A percentile compares a stretch with the other conserved stretches of the same genome.
These are phyloP conservation scores for Heliothis subflexa DNA, from an alignment of 1,140 invertebrate genomes.

Conservation along the genomic window DNA sequence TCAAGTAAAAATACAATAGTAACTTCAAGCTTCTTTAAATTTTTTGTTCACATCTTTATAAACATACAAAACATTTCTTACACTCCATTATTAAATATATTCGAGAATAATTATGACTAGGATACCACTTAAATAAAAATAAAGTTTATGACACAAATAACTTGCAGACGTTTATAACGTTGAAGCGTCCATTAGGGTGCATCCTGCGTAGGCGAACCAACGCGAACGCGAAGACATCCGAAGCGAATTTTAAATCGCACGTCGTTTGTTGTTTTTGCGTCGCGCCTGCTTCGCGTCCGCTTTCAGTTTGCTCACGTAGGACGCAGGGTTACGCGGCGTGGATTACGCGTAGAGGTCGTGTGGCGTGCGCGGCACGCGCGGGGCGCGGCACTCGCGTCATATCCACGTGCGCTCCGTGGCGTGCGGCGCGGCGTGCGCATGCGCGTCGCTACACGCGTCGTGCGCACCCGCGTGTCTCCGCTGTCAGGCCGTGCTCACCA, in stretches of 20 bases:
- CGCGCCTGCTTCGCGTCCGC: too few relatives aligned
- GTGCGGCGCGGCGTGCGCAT: slow-evolving; percentile 47
- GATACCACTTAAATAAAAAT: slow-evolving; percentile 11
- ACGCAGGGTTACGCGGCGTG: too few relatives aligned
- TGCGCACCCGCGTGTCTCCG: slow-evolving; percentile 64
- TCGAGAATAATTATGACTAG: slow-evolving; percentile 16
- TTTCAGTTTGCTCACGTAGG: not conserved
- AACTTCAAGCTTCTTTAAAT: not conserved
- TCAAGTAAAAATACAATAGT: too few relatives aligned
- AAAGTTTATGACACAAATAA: not conserved
- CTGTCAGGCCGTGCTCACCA: slow-evolving; percentile 76
- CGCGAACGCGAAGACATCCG: too few relatives aligned
- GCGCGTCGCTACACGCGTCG: slow-evolving; percentile 62
- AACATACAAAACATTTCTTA: not conserved
- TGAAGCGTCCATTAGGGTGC: not conserved
- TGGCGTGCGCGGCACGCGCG: slow-evolving; percentile 56
- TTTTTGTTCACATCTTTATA: not conserved
- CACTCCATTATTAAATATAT: not conserved
- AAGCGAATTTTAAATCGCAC: too few relatives aligned
- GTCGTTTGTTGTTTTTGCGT: too few relatives aligned
- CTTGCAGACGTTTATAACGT: slow-evolving; percentile 15
- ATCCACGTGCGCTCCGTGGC: slow-evolving; percentile 78
- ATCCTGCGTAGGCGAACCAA: too few relatives aligned
- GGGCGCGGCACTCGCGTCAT: slow-evolving; percentile 68
- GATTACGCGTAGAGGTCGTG: slow-evolving; percentile 71